A percentile compares a stretch with the other conserved stretches of the same genome.
These are phyloP conservation scores for Pseudocheirus occidentalis DNA, from an alignment of 2,797 vertebrate species.

Conservation along the genomic window DNA sequence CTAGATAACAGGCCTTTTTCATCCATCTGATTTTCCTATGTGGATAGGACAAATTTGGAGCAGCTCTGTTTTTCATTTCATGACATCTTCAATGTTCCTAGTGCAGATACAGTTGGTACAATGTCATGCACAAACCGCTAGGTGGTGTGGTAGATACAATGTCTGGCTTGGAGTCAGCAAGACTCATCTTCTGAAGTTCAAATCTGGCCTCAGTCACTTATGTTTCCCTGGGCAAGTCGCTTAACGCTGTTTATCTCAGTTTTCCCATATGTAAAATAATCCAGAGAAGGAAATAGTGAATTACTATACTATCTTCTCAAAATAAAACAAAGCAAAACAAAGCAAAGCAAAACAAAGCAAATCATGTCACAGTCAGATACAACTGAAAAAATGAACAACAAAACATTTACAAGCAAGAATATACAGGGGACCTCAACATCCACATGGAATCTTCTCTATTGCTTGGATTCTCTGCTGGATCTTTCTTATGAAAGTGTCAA, in stretches of 20 bases:
- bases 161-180: no score
- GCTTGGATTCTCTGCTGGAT: background rate
- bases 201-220: background rate
- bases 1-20: background rate
- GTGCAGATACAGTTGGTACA: background rate
- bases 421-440: background rate
- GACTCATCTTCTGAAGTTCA: background rate
- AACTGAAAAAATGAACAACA: background rate
- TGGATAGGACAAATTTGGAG: background rate
- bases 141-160: no score
- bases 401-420: background rate
- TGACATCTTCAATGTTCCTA: background rate
- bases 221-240: background rate
- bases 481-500: background rate
- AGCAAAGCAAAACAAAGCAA: no score
- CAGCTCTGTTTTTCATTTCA: background rate
- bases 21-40: no score
- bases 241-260: background rate
- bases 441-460: background rate
- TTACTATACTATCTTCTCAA: background rate
- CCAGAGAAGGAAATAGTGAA: background rate
- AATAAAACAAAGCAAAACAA: background rate
- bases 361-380: background rate
- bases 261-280: background rate
- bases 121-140: background rate